Evolutionary conservation across 2,888 invertebrate genomes (phyloP), one percentile per base, ranked within the genome.

Genomic region (Eustalomyia histrio): DNA sequence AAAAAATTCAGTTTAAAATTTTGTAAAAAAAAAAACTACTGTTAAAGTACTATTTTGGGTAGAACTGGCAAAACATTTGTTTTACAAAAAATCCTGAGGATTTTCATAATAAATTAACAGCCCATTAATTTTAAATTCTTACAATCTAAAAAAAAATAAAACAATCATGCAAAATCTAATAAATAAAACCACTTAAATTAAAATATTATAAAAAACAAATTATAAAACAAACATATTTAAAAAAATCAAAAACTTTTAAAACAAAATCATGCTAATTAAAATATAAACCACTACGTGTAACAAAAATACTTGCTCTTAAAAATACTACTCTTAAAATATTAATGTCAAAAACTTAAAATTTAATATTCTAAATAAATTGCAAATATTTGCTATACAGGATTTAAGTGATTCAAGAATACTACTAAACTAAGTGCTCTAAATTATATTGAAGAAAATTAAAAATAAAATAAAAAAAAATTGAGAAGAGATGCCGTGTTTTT

Each of bases 381-480:
- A 64, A 69, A 52, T 33, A 61, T 68, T 75, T 80, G 80, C 80
- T 80, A 18, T 80, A 80, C 80, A 80, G 55, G 65, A 75, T 67
- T 80, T 75, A 75, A 72, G 74, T 74, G 79, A 29, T 68, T 63
- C 24, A 53, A 58, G 16, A 29, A 29, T 6, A 6, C 29, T 29
- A 63, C 69, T 67, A 67, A 16, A 67, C n/a, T 71, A 61, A 39
- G 78, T 79, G 78, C 72, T 67, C 29, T 18, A 68, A 47, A 61
- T 29, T 67, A 39, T 50, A 67, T n/a, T 39, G 4, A 50, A 52
- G 35, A 64, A 18, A 65, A 74, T 21, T 50, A 57, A 67, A 55
- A 16, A 18, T 43, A 16, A 18, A 39, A 74, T 57, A 58, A 68
- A 65, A 21, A 68, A 55, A 79, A 33, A 61, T 47, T 35, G 68